Evolutionary conservation across 2,888 invertebrate species (phyloP), one percentile per base, ranked within the genome.

Genomic region (Acronicta aceris): DNA sequence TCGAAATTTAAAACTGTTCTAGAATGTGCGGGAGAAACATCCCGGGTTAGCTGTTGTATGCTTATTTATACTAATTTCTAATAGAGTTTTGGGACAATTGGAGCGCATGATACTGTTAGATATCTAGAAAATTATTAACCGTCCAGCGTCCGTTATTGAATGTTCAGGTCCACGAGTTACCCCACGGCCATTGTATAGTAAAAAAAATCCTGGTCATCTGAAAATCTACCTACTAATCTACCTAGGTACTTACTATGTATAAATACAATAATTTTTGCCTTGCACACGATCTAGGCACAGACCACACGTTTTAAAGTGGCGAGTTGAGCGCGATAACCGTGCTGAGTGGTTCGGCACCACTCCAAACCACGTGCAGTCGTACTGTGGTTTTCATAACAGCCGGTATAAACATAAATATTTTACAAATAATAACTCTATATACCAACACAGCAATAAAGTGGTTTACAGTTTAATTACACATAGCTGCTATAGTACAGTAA

Each of bases 321-420:
- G 33, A 33, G 33, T 33, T 33, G 4, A 49, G 51, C 13, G 17
- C 27, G 50, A 40, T 55, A 52, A 49, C 41, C 36, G 21, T 27
- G 41, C 0, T 45, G 21, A 67, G 55, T 66, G 54, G 60, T 68
- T 46, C 49, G 51, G 61, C 55, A 45, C 52, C 5, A 50, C 45
- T 66, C 43, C 43, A 50, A 56, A 13, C 49, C 66, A 56, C 49
- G 61, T 67, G 68, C 52, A 46, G 21, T 45, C 17, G 16, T 66
- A 30, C 9, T 12, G 60, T 36, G 52, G 49, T 49, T 33, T 17
- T 25, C 17, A 27, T 41, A 46, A 53, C 16, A 38, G 16, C 33
- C 30, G 38, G 16, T 2, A 55, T 16, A 27, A 21, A 60, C 17
- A 38, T 46, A 15, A 10, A 40, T 33, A 25, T 47, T 49, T 21